phyloP scores from a whole-genome alignment of 1,140 invertebrate genomes.

The Lordiphosa mommai region DNA sequence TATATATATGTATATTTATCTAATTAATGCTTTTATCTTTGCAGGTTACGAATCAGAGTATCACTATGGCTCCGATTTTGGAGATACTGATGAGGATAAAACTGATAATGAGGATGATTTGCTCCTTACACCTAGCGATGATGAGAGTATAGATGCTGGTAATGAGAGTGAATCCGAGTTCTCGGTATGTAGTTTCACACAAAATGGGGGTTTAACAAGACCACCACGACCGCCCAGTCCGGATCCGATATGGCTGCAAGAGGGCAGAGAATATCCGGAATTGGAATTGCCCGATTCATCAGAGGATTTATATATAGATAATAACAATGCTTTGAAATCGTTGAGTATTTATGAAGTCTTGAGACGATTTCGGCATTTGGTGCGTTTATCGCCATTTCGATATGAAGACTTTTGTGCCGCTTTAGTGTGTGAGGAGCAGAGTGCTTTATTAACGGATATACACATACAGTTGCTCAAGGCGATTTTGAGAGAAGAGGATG shows the following conservation, averaged over 20 bases:
- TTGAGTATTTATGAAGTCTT: constrained; percentile 96
- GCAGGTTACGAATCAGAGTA: constrained; percentile 92
- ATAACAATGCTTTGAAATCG: constrained; percentile 88
- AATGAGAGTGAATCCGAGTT: constrained; percentile 91
- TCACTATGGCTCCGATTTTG: constrained; percentile 94
- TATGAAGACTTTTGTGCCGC: constrained; percentile 98
- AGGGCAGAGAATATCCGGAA: constrained; percentile 85
- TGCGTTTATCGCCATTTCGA: constrained; percentile 95
- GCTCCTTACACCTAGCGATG: constrained; percentile 84
- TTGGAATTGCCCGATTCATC: constrained; percentile 92
- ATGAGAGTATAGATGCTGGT: constrained; percentile 84
- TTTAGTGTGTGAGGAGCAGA: constrained; percentile 94
- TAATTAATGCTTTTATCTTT: not conserved
- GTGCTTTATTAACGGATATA: constrained; percentile 92
- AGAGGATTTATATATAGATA: constrained; percentile 92
- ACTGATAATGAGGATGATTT: constrained; percentile 87
- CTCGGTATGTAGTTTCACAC: constrained; percentile 88
- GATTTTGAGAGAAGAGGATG: constrained; percentile 95
- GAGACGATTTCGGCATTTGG: constrained; percentile 92
- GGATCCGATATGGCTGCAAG: constrained; percentile 92
- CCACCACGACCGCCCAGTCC: constrained; percentile 87
- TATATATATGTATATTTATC: not conserved
- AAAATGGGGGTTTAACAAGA: constrained; percentile 80
- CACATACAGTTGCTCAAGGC: constrained; percentile 95
- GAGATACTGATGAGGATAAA: constrained; percentile 89